Base-by-base conservation (phyloP, 1,140 invertebrate species). In the Aphis craccivora region DNA sequence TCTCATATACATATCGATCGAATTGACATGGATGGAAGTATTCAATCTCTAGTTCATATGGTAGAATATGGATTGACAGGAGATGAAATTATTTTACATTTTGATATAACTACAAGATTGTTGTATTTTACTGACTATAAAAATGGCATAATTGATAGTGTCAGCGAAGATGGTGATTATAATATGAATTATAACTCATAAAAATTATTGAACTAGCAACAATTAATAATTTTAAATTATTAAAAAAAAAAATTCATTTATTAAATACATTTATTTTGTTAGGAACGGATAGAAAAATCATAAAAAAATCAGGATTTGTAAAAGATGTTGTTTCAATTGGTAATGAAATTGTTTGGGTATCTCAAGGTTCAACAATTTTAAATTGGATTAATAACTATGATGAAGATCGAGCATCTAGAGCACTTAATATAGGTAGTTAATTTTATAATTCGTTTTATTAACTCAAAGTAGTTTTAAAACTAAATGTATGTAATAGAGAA, bases 91-190 rank as follows among this genome's bases (percentile, higher is more conserved):
- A 94, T 95, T 1, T 94, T 97, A n/a, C 94, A 95, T 51, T 97
- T 96, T 94, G 96, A 97, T 84, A 90, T 81, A 1, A 94, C 95
- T 6, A 94, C 95, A 48, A 95, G 96, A 76, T 94, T 95, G 90
- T 94, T 97, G 0, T 97, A 96, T 94, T 95, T 96, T 94, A 95
- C 96, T 30, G 96, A 97, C 95, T 95, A 95, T 81, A 95, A 95
- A 4, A 95, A 94, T 35, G 96, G 96, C 8, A 94, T 94, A 67
- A 97, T 97, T 51, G 96, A 96, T 88, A 96, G 95, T 89, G 95
- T 96, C 2, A 95, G 96, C 86, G 94, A 95, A 35, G 95, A 96
- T 94, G 96, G 96, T 96, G 94, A 93, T 30, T 94, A 60, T 87
- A 87, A 48, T 22, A 81, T 35, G 22, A 81, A 22, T 35, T 35